Evolutionary conservation across 2,888 invertebrate genomes (phyloP).

Genomic region (Aspidapion aeneum): DNA sequence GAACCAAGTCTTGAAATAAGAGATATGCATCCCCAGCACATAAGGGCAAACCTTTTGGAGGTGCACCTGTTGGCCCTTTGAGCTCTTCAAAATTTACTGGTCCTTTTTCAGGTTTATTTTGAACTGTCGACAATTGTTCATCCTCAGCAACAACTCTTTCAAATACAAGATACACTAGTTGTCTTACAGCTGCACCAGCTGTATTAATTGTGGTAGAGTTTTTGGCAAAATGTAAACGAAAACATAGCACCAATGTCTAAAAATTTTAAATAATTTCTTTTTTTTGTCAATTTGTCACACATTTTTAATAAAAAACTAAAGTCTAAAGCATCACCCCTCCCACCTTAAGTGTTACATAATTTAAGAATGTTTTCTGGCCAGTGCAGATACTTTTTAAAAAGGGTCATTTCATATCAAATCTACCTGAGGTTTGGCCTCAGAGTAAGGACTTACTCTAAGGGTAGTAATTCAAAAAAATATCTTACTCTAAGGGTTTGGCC

Average conservation of each 20-base stretch:
- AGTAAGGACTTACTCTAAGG: too few relatives aligned
- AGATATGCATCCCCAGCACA: slow-evolving; percentile 94
- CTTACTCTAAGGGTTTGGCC: too few relatives aligned
- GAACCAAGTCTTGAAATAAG: slow-evolving; percentile 95
- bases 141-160: slow-evolving; percentile 79
- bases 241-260: slow-evolving; percentile 91
- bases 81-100: slow-evolving; percentile 75
- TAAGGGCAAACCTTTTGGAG: slow-evolving; percentile 80
- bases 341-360: too few relatives aligned
- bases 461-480: too few relatives aligned
- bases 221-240: slow-evolving; percentile 93
- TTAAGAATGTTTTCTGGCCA: too few relatives aligned
- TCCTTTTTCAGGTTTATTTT: slow-evolving; percentile 35
- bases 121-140: slow-evolving; percentile 47
- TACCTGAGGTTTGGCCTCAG: too few relatives aligned
- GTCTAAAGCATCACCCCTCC: too few relatives aligned
- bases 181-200: slow-evolving; percentile 95
- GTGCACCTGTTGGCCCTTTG: slow-evolving; percentile 68
- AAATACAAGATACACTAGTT: slow-evolving; percentile 89
- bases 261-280: slow-evolving; percentile 33
- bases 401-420: too few relatives aligned
- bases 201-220: slow-evolving; percentile 95
- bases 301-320: too few relatives aligned
- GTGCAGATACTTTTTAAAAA: too few relatives aligned
- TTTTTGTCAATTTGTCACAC: too few relatives aligned